Evolutionary conservation across 1,140 invertebrate genomes (phyloP), one percentile per base, ranked within the genome.

Genomic region (Drosophila carrolli): DNA sequence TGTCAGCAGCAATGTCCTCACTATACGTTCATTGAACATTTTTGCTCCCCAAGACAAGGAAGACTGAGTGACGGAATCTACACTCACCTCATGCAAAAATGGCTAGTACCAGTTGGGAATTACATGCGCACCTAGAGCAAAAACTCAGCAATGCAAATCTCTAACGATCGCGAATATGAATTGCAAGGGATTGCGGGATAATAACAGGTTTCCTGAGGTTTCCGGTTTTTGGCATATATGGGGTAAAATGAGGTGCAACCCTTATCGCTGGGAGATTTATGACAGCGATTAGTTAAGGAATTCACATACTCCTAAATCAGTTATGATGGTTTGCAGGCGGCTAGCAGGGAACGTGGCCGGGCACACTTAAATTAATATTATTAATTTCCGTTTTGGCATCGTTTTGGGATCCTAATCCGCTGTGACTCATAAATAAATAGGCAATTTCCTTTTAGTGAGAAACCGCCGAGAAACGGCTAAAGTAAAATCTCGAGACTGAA

Each of bases 41-140:
- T 88, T 67, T 86, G 83, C 83, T 86, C 83, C 83, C 83, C 83
- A 86, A 86, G 83, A 86, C 83, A 86, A 86, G 83, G 83, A 86
- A 86, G 83, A 37, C 9, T 27, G 83, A 86, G 14, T 60, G 63
- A 4, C 29, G 43, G 48, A 7, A 53, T 14, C 13, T 23, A 0
- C 6, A 8, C 10, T 9, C 13, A 63, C 32, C 50, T 79, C 9
- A 53, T 43, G 16, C 38, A n/a, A 8, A 4, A 7, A 0, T 1
- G 1, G 60, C 23, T 5, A 23, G 27, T 83, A 89, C 56, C 41
- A 29, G 35, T 88, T 88, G 83, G n/a, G 83, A 88, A 88, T 89
- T 66, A 8, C 41, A 65, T 56, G 58, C 5, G 32, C 50, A 16
- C 7, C 16, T 23, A 47, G n/a, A 11, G 16, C 9, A 5, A 19